These are phyloP conservation scores for Cairina moschata DNA, from an alignment of 2,113 vertebrate genomes.

Conservation along the genomic window DNA sequence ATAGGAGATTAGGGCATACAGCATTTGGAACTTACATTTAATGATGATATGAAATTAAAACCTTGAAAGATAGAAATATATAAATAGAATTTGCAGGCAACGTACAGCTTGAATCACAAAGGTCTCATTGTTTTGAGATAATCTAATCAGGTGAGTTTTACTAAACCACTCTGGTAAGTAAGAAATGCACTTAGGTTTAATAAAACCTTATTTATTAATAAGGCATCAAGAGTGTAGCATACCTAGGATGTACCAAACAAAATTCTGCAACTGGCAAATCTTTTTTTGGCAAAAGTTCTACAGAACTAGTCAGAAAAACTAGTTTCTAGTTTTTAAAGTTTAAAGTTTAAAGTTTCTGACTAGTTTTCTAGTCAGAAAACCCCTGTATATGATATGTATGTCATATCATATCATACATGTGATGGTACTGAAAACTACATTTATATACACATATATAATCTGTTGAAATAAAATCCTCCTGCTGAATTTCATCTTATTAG, in stretches of 20 bases:
- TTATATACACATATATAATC: neutral
- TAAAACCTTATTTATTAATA: neutral
- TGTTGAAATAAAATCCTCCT: neutral
- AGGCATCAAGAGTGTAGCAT: neutral
- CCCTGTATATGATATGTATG: no score
- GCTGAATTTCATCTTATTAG: neutral
- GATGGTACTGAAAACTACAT: neutral
- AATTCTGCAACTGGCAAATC: neutral
- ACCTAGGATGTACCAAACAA: neutral
- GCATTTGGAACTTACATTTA: neutral
- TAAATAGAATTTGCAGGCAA: neutral
- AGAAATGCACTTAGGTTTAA: neutral
- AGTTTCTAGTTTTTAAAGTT: no score
- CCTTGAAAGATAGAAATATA: neutral
- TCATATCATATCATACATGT: neutral
- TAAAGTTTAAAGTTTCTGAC: no score
- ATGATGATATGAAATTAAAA: neutral
- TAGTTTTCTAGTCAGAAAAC: no score
- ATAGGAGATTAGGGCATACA: accelerated
- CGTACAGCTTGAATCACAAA: neutral
- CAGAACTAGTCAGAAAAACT: no score
- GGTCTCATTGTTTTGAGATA: neutral
- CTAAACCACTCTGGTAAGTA: neutral
- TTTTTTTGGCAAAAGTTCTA: neutral
- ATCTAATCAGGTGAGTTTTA: neutral